These are phyloP conservation scores for Zaprionus taronus DNA, from an alignment of 1,140 invertebrate species.

Conservation along the genomic window DNA sequence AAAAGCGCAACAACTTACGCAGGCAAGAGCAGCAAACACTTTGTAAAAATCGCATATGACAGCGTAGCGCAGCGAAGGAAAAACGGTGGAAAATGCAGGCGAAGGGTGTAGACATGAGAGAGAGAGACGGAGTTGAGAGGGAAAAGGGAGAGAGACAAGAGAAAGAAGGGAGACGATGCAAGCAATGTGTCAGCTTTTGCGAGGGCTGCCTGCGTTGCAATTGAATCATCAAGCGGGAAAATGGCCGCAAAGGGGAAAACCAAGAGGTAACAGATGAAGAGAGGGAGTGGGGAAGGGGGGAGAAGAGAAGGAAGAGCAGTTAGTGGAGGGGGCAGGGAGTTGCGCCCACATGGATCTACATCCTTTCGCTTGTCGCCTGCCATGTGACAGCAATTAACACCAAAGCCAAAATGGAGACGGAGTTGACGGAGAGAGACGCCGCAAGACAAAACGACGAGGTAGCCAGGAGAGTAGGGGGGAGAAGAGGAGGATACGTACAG, in stretches of 20 bases:
- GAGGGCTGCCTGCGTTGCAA: conserved; percentile 43
- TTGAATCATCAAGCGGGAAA: conserved; percentile 70
- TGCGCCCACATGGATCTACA: conserved; percentile 54
- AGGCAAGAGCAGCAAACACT: conserved; percentile 54
- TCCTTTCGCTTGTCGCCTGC: conserved; percentile 68
- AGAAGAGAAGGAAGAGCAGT: not conserved
- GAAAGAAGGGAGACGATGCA: not conserved
- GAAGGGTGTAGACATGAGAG: not conserved
- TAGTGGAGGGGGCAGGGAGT: not conserved
- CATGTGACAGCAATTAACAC: conserved; percentile 81
- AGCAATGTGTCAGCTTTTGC: conserved; percentile 39
- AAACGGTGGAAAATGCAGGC: not conserved
- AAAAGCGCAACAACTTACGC: conserved; percentile 64
- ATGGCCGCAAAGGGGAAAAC: conserved; percentile 21
- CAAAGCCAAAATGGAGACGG: conserved; percentile 56
- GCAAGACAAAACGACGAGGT: not conserved
- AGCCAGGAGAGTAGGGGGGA: not conserved
- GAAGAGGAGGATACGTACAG: not conserved
- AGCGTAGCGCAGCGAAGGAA: not conserved
- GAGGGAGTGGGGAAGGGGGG: not conserved
- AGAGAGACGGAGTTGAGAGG: not conserved
- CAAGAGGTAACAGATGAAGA: not conserved
- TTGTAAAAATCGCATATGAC: conserved; percentile 79
- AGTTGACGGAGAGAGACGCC: not conserved
- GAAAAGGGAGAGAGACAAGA: not conserved